Evolutionary conservation across 2,888 invertebrate species (phyloP).

Genomic region (Drosophila mimica): DNA sequence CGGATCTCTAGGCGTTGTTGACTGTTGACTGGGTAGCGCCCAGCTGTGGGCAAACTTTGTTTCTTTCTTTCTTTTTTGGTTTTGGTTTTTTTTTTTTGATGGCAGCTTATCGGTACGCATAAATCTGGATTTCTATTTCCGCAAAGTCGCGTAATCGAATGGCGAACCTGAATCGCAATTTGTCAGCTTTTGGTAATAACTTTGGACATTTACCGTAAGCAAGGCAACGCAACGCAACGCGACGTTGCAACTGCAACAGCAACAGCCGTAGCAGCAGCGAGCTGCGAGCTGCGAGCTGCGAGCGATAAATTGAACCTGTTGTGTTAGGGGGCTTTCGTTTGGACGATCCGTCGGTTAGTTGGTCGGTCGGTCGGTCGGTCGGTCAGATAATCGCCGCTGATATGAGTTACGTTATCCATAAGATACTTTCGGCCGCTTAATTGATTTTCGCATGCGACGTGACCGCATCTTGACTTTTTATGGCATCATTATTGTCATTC

Average conservation of each 20-base stretch:
- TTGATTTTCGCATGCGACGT: slow-evolving; percentile 74
- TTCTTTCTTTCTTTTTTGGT: slow-evolving; percentile 1
- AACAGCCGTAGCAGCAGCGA: slow-evolving; percentile 5
- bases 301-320: slow-evolving; percentile 72
- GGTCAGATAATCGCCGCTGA: slow-evolving; percentile 61
- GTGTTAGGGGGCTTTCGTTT: slow-evolving; percentile 42
- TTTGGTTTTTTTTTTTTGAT: background rate
- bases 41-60: slow-evolving; percentile 22
- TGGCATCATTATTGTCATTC: slow-evolving; percentile 75
- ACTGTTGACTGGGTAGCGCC: slow-evolving; percentile 32
- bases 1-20: slow-evolving; percentile 37
- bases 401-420: slow-evolving; percentile 62
- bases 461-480: slow-evolving; percentile 50
- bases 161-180: slow-evolving; percentile 67
- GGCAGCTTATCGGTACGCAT: slow-evolving; percentile 49
- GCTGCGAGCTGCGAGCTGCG: slow-evolving; percentile 26
- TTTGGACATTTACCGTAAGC: slow-evolving; percentile 78
- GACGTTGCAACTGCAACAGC: slow-evolving; percentile 5
- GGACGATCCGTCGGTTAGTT: background rate
- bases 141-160: slow-evolving; percentile 60
- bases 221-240: slow-evolving; percentile 14
- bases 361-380: background rate
- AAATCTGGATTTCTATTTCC: slow-evolving; percentile 67
- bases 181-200: slow-evolving; percentile 81
- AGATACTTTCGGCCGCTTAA: slow-evolving; percentile 61